phyloP scores from a whole-genome alignment of 1,140 invertebrate species.

The Zelostemma sp. region DNA sequence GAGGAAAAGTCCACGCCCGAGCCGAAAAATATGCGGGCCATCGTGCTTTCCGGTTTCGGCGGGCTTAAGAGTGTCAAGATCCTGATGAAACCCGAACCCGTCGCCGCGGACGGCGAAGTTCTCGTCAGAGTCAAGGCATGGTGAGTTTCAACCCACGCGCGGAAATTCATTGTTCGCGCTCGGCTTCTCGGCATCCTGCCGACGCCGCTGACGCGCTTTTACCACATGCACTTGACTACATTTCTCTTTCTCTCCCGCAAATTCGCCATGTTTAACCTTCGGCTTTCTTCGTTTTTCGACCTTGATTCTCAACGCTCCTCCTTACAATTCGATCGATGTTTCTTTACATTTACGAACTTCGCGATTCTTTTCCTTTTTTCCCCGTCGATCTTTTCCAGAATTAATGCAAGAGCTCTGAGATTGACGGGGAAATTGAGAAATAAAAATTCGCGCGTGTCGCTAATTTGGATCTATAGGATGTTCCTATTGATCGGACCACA shows the following conservation, averaged over 20 bases:
- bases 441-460: too few relatives aligned
- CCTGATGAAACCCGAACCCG: constrained; percentile 82
- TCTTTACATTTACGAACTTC: too few relatives aligned
- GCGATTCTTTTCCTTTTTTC: neutral
- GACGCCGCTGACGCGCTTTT: constrained; percentile 9
- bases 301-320: too few relatives aligned
- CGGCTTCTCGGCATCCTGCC: constrained; percentile 37
- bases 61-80: constrained; percentile 87
- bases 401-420: too few relatives aligned
- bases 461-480: constrained; percentile 63
- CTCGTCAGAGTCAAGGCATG: constrained; percentile 87
- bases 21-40: constrained; percentile 85
- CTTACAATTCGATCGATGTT: too few relatives aligned
- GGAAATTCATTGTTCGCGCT: constrained; percentile 46
- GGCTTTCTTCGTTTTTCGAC: constrained; percentile 8
- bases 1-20: constrained; percentile 73
- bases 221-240: neutral
- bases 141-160: constrained; percentile 73
- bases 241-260: neutral
- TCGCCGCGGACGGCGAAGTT: constrained; percentile 81
- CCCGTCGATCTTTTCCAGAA: too few relatives aligned
- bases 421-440: too few relatives aligned
- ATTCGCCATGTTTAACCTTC: neutral
- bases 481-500: constrained; percentile 68
- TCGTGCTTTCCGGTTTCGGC: constrained; percentile 86